Percentiles rank a stretch among this genome's conserved stretches.
These are phyloP conservation scores for Calycopis cecrops DNA, from an alignment of 1,140 invertebrate species.

Conservation along the genomic window DNA sequence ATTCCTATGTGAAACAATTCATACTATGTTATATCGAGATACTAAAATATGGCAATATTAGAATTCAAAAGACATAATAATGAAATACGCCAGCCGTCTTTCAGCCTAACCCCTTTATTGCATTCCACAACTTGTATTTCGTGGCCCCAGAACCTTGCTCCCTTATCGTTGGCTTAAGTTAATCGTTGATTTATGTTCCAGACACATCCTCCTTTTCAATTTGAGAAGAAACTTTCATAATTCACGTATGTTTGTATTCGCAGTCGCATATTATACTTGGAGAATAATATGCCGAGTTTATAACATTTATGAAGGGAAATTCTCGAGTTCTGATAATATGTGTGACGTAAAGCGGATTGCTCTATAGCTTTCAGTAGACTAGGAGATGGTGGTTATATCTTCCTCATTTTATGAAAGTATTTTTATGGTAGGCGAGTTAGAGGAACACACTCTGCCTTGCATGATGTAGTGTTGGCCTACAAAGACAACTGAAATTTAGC, in stretches of 20 bases:
- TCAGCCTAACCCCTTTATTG: too few species aligned
- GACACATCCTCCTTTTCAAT: slow-evolving; percentile 10
- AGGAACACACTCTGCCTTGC: too few species aligned
- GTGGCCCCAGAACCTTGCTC: neutral
- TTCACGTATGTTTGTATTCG: neutral
- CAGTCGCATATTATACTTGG: neutral
- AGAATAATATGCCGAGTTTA: neutral
- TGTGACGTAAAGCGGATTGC: neutral
- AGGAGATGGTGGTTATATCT: too few species aligned
- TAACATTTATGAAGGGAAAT: neutral
- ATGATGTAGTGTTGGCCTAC: too few species aligned
- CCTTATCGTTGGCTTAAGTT: slow-evolving; percentile 7
- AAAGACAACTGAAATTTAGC: too few species aligned
- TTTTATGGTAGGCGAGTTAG: too few species aligned
- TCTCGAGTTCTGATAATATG: slow-evolving; percentile 1
- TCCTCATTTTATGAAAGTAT: too few species aligned
- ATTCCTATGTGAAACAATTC: too few species aligned
- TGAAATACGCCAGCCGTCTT: too few species aligned
- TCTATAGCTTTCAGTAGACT: slow-evolving; percentile 5
- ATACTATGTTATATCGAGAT: too few species aligned
- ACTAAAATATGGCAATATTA: too few species aligned
- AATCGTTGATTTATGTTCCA: slow-evolving; percentile 11
- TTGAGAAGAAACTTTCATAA: slow-evolving; percentile 10
- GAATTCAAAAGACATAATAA: too few species aligned
- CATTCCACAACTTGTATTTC: neutral